Evolutionary conservation across 2,113 vertebrate species (phyloP).

Genomic region (Pseudopipra pipra): DNA sequence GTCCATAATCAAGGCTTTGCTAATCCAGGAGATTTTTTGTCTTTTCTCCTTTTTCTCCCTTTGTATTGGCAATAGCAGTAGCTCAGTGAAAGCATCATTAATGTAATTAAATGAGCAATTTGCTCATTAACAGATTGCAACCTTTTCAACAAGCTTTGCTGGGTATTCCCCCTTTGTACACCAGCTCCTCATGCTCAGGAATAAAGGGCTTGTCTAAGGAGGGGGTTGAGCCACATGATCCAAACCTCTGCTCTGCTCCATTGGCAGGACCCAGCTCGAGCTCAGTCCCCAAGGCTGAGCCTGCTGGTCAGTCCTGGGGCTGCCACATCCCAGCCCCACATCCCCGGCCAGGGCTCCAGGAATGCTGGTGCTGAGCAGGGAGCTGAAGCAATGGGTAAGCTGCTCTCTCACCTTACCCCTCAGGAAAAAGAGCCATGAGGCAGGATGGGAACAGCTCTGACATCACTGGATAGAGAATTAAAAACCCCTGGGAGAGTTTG

Average conservation of each 20-base stretch:
- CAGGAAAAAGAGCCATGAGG: not conserved
- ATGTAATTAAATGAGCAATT: constrained; percentile 24
- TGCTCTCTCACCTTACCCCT: not conserved
- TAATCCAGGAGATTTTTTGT: not conserved
- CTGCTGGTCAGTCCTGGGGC: not conserved
- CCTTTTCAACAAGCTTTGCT: not conserved
- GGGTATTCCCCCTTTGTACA: not conserved
- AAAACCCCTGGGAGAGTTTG: not conserved
- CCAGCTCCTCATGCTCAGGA: rapidly evolving
- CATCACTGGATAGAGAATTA: not conserved
- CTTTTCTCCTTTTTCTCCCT: not conserved
- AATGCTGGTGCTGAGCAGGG: not conserved
- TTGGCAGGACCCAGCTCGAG: not conserved
- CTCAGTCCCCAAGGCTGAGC: not conserved
- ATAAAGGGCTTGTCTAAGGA: not conserved
- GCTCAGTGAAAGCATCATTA: not conserved
- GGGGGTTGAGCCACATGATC: rapidly evolving
- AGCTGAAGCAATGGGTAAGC: not conserved
- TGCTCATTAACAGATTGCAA: constrained; percentile 20
- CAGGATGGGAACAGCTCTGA: not conserved
- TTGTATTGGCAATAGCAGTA: not conserved
- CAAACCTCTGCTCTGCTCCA: not conserved
- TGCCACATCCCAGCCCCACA: not conserved
- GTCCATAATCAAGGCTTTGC: rapidly evolving
- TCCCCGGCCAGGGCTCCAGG: not conserved